phyloP scores from a whole-genome alignment of 2,113 vertebrate genomes.

The Poicephalus gulielmi region DNA sequence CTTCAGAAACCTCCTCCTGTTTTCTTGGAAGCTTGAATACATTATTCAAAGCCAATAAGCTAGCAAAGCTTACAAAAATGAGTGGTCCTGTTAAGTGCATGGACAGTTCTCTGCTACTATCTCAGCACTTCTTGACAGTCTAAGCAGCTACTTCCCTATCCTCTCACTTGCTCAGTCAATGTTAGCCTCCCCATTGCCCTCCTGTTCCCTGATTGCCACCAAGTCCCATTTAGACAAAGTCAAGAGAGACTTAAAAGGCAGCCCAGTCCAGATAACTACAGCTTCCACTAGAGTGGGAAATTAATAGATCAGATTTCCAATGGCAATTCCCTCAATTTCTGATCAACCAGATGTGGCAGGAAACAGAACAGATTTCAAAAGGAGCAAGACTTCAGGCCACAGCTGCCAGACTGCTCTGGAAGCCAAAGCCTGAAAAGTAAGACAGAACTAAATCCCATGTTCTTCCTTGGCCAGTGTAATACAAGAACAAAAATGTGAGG shows the following conservation, averaged over 20 bases:
- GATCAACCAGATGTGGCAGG: neutral
- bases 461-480: neutral
- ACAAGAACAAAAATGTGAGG: neutral
- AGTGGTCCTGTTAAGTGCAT: neutral
- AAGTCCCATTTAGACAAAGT: neutral
- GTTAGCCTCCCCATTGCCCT: neutral
- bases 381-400: neutral
- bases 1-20: neutral
- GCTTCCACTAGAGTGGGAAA: neutral
- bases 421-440: neutral
- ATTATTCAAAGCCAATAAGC: neutral
- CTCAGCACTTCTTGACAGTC: neutral
- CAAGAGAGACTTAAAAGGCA: neutral
- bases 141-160: neutral
- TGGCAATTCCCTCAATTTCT: neutral
- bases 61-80: neutral
- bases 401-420: neutral
- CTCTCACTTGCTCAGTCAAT: neutral
- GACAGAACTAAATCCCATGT: neutral
- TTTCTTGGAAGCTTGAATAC: neutral
- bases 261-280: neutral
- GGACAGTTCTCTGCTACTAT: neutral
- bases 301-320: neutral
- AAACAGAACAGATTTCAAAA: neutral
- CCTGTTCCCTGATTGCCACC: rapidly evolving